A percentile compares a stretch with the other conserved stretches of the same genome.
phyloP scores from a whole-genome alignment of 2,113 vertebrate genomes.

The Psilopsiagon aymara region DNA sequence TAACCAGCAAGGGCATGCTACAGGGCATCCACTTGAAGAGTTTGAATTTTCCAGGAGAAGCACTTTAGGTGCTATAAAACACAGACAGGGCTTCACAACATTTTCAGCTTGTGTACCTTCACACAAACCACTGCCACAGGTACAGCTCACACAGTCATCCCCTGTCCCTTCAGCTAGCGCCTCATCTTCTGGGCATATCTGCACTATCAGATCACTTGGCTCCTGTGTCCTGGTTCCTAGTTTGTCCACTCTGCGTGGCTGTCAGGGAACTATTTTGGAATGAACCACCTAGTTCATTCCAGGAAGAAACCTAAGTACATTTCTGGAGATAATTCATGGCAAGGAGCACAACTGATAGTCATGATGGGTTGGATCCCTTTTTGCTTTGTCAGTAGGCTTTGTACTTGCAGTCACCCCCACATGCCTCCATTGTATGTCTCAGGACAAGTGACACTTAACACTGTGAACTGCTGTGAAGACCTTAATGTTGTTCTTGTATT shows the following conservation, averaged over 20 bases:
- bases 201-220: background rate
- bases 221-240: background rate
- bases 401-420: background rate
- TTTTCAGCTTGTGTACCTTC: background rate
- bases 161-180: background rate
- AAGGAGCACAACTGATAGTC: background rate
- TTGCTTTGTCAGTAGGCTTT: background rate
- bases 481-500: background rate
- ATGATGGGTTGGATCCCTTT: background rate
- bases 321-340: background rate
- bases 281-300: background rate
- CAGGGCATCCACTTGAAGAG: background rate
- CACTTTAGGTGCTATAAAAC: background rate
- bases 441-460: background rate
- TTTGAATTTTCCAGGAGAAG: background rate
- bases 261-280: background rate
- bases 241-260: background rate
- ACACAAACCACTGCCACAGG: background rate
- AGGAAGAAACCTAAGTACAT: background rate
- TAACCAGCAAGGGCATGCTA: rapidly evolving
- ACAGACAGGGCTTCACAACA: background rate
- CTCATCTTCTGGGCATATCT: background rate
- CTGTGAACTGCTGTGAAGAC: background rate
- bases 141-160: background rate
- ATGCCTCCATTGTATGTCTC: background rate